Base-by-base conservation (phyloP, 2,888 invertebrate genomes). In the Lithophane leautieri region DNA sequence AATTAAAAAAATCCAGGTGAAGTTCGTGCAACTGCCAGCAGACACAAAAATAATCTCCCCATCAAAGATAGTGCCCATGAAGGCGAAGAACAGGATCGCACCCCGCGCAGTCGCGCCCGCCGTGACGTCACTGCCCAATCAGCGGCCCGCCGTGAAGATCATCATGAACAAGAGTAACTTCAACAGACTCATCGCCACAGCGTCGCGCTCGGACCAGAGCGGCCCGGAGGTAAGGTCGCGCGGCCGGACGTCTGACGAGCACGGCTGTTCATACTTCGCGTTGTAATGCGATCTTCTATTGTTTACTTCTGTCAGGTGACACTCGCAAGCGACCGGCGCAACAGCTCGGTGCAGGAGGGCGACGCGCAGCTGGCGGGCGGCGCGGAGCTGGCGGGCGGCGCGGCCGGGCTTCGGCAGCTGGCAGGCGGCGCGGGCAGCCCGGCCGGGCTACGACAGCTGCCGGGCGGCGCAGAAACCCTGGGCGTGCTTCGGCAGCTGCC, bases 101-200 rank as follows among this genome's bases (percentile, higher is more conserved):
- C 2, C 50, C 0, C 71, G 85, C 12, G 66, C 56, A 62, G 65
- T 63, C 67, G 22, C 73, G 47, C 71, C 73, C 74, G 44, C 73
- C 44, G n/a, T 58, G 47, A 65, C 77, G 58, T 62, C 83, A 0
- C 34, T 44, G 42, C 68, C 73, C 66, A 66, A 71, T 25, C 78
- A 74, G 71, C 86, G 95, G 78, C 91, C 94, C 56, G 94, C 96
- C 78, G 96, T 97, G 85, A 96, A 95, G 90, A 95, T 97, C 86
- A 92, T 95, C 88, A 92, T 95, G 91, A 95, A 96, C 90, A 94
- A 94, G 85, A 89, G 89, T 85, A 94, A 93, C 90, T 91, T 94
- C 87, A 87, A 86, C 81, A 91, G 92, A 47, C 91, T 95, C 70
- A 79, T 94, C 42, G 92, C 93, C 70, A 85, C 81, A 73, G 88